Evolutionary conservation across 2,888 invertebrate species (phyloP), one percentile per base, ranked within the genome.

Genomic region (Caradrina kadenii): DNA sequence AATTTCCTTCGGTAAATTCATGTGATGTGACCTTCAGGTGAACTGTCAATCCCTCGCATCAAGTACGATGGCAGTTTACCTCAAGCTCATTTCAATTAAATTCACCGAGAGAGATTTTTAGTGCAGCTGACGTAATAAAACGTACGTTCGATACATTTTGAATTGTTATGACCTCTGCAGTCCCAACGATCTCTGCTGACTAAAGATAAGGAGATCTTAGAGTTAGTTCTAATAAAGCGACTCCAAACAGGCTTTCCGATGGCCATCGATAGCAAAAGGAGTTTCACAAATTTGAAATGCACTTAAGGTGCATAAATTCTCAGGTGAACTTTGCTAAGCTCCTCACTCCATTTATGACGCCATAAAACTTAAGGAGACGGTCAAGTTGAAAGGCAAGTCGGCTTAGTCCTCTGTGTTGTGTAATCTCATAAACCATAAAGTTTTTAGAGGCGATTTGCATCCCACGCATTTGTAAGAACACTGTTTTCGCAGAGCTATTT

Each of bases 371-470:
- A 60, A 63, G n/a, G 54, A 54, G 75, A 59, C 78, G 80, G 76
- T 48, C 62, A 62, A 67, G 62, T 67, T 76, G 59, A 76, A 79
- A 76, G 77, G 63, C 31, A 39, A 50, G 81, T 62, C 77, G 80
- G 80, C 76, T 75, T 48, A 15, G n/a, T 48, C 15, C n/a, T 61
- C 50, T 61, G 42, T 76, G 48, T 45, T n/a, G 31, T 67, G 35
- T 42, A 63, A 80, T 61, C 69, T 80, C 53, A 49, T 39, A 39
- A 45, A 76, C 62, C 31, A 79, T 74, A 63, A 79, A 59, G 45
- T 67, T 53, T 74, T 69, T 61, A 79, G 39, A 63, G 49, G 68
- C 19, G 56, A 79, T 68, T 79, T 65, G 63, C 53, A 48, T 52
- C 67, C 60, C 39, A 79, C 76, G 45, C 39, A 10, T 22, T 58